A percentile compares a stretch with the other conserved stretches of the same genome.
Evolutionary conservation across 2,797 vertebrate genomes (phyloP).

Genomic region (Myotis findleyi): DNA sequence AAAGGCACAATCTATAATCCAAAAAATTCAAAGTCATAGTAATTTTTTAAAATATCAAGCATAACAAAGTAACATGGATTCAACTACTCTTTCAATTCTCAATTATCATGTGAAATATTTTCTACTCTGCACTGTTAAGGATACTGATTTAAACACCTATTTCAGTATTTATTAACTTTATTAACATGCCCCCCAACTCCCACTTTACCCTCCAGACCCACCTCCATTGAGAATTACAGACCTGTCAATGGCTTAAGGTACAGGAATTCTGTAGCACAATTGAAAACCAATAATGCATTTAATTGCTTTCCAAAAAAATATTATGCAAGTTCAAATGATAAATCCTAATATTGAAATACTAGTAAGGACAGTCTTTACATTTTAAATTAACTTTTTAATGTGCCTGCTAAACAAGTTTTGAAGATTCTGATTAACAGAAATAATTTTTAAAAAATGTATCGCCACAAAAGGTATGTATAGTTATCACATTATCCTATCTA

Average conservation of each 20-base stretch:
- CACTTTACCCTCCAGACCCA: not conserved
- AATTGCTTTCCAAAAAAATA: not conserved
- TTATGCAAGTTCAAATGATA: not conserved
- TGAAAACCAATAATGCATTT: slow-evolving; percentile 28
- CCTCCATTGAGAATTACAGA: slow-evolving; percentile 19
- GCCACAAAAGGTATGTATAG: not conserved
- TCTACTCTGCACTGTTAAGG: not conserved
- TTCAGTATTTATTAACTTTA: slow-evolving; percentile 36
- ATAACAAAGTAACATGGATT: slow-evolving; percentile 49
- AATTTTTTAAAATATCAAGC: slow-evolving; percentile 53
- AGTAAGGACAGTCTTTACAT: not conserved
- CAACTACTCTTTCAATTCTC: slow-evolving; percentile 38
- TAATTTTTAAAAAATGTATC: not conserved
- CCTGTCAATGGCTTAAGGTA: not conserved
- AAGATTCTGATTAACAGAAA: slow-evolving; percentile 7
- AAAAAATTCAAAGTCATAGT: slow-evolving; percentile 55
- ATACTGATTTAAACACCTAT: not conserved
- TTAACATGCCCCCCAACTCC: not conserved
- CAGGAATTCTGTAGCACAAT: not conserved
- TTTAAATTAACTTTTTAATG: slow-evolving; percentile 49
- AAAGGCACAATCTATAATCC: slow-evolving; percentile 89
- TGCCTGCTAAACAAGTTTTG: slow-evolving; percentile 31
- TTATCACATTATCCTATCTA: slow-evolving; percentile 13
- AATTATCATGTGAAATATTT: not conserved
- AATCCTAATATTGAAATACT: slow-evolving; percentile 16